A percentile compares a stretch with the other conserved stretches of the same genome.
Conservation (phyloP, 1,140 invertebrate species). For the Drosophila grimshawi region DNA sequence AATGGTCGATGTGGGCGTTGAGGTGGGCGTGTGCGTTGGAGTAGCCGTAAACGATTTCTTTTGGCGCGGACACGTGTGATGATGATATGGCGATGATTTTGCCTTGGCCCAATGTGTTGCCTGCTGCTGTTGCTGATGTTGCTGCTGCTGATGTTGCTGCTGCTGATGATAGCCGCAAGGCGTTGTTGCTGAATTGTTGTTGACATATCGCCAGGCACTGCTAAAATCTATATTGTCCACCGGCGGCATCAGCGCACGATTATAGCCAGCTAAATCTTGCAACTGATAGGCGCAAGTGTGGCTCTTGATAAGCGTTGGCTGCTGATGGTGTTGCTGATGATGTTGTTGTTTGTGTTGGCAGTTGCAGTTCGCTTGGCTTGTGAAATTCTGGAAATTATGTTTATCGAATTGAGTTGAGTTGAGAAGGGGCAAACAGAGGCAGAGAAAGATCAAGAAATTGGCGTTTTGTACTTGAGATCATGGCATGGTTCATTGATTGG, state of each 20-base stretch:
- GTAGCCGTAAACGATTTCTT: constrained; percentile 48
- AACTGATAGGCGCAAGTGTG: constrained; percentile 74
- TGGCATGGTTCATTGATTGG: constrained; percentile 69
- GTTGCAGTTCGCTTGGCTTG: constrained; percentile 74
- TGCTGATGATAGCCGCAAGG: constrained; percentile 62
- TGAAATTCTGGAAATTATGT: constrained; percentile 73
- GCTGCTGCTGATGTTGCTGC: constrained; percentile 7
- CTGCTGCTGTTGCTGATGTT: constrained; percentile 25
- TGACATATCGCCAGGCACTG: constrained; percentile 65
- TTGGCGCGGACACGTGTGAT: constrained; percentile 68
- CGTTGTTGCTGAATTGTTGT: constrained; percentile 57
- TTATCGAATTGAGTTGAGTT: constrained; percentile 12
- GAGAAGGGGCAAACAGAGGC: too few species aligned
- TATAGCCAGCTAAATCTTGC: constrained; percentile 68
- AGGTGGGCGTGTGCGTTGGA: constrained; percentile 20
- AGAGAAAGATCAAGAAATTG: not conserved
- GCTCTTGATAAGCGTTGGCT: constrained; percentile 70
- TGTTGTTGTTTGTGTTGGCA: constrained; percentile 60
- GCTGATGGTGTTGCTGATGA: constrained; percentile 39
- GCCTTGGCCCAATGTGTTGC: constrained; percentile 23
- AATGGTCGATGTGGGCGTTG: constrained; percentile 33
- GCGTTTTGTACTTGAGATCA: constrained; percentile 67
- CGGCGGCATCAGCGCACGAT: constrained; percentile 71
- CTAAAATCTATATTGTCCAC: constrained; percentile 70
- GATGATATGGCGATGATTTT: constrained; percentile 45